phyloP scores from a whole-genome alignment of 2,888 invertebrate species.

The Watsonalla cultraria region DNA sequence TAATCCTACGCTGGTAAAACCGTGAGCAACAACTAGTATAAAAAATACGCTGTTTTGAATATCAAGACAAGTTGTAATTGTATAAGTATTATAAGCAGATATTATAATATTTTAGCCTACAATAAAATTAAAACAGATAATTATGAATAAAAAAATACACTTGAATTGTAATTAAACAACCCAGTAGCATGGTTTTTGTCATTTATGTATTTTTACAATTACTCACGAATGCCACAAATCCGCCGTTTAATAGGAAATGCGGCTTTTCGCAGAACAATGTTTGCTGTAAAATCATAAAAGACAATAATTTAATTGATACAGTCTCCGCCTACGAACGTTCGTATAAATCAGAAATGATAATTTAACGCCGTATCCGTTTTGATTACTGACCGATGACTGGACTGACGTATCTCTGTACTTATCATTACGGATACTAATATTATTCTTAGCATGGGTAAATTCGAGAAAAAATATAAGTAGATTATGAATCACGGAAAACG shows the following conservation, averaged over 20 bases:
- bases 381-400: constrained; percentile 44
- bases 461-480: constrained; percentile 2
- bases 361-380: constrained; percentile 68
- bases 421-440: neutral
- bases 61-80: no score
- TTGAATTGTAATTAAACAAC: no score
- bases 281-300: constrained; percentile 1
- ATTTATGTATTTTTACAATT: constrained; percentile 16
- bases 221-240: constrained; percentile 1
- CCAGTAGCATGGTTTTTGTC: no score
- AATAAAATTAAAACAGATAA: no score
- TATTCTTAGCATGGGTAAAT: neutral
- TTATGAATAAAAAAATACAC: no score
- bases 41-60: no score
- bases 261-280: constrained; percentile 14
- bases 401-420: neutral
- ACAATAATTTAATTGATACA: constrained; percentile 12
- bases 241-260: constrained; percentile 5
- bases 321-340: constrained; percentile 45
- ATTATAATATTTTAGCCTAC: no score
- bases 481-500: constrained; percentile 3
- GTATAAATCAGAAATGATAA: constrained; percentile 61
- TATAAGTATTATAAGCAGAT: no score
- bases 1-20: no score
- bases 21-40: no score